A percentile compares a stretch with the other conserved stretches of the same genome.
phyloP scores from a whole-genome alignment of 2,113 vertebrate species.

The Trachemys scripta region DNA sequence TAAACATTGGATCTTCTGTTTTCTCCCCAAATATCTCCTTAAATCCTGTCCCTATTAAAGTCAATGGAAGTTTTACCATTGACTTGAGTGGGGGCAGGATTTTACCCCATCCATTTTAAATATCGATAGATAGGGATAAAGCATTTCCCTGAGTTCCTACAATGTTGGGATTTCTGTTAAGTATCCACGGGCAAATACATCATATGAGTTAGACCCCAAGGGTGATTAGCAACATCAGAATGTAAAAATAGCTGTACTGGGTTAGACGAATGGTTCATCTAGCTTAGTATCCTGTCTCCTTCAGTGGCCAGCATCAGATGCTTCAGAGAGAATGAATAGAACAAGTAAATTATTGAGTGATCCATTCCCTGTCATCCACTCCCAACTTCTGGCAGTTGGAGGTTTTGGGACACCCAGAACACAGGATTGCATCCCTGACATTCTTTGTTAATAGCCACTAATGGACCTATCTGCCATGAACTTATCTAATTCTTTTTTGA shows the following conservation, averaged over 20 bases:
- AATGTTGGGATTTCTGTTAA: background rate
- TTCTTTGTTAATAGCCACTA: too few species aligned
- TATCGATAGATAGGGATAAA: background rate
- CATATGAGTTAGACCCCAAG: background rate
- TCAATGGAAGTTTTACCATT: background rate
- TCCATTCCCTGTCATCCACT: background rate
- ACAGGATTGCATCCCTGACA: too few species aligned
- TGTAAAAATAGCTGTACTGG: background rate
- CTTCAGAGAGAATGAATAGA: background rate
- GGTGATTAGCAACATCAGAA: background rate
- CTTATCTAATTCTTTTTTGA: too few species aligned
- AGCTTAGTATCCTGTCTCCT: background rate
- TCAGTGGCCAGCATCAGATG: too few species aligned
- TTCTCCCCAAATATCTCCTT: conserved; percentile 16
- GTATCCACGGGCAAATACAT: background rate
- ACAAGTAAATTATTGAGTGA: background rate
- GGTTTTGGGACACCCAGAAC: too few species aligned
- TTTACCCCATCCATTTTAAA: background rate
- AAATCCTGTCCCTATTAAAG: background rate
- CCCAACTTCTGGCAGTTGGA: too few species aligned
- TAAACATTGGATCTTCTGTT: conserved; percentile 14
- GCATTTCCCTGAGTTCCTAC: background rate
- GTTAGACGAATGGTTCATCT: background rate
- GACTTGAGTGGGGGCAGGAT: background rate
- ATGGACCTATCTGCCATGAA: too few species aligned